Evolutionary conservation across 2,113 vertebrate species (phyloP), one percentile per base, ranked within the genome.

Genomic region (Ranitomeya variabilis): DNA sequence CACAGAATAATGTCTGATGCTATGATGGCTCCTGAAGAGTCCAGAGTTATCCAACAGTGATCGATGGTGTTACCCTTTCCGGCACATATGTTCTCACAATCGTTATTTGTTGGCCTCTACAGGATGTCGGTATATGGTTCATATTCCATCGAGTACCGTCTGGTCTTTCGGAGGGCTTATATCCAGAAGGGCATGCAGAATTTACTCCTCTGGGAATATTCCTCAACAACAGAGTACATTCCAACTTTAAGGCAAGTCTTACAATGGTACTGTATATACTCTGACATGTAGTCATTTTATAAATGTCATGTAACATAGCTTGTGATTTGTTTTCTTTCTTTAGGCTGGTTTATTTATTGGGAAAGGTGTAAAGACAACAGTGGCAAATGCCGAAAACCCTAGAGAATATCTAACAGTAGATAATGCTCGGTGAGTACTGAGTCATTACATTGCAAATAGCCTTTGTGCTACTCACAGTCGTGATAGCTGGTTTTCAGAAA

Each of bases 321-420:
- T 6, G 77, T 37, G 18, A n/a, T 10, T 76, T 57, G 0, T 37
- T n/a, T 84, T 60, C 85, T 31, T 0, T 92, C 91, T 86, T 89
- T 88, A 90, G 93, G 91, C 92, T 79, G 93, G 91, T 87, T 92
- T 94, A 66, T 94, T 93, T 89, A 82, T 93, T 76, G 89, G 92
- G 80, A 94, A 93, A 90, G 91, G 90, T 90, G 90, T 78, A 26
- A 92, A 94, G 89, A 85, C 90, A 37, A 90, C 31, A 10, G 90
- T 91, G 90, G 92, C 91, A 86, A 89, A 26, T 0, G 89, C 93
- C 83, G 91, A 92, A 55, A 92, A 93, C 91, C 94, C 93, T 80
- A 90, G 92, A 74, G 93, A 94, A 80, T 55, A 92, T 90, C 91
- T 92, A 64, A 80, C 91, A 51, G 88, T 91, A 0, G 89, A 84